Conservation (phyloP, 2,888 invertebrate species). For the Bellardia pandia region DNA sequence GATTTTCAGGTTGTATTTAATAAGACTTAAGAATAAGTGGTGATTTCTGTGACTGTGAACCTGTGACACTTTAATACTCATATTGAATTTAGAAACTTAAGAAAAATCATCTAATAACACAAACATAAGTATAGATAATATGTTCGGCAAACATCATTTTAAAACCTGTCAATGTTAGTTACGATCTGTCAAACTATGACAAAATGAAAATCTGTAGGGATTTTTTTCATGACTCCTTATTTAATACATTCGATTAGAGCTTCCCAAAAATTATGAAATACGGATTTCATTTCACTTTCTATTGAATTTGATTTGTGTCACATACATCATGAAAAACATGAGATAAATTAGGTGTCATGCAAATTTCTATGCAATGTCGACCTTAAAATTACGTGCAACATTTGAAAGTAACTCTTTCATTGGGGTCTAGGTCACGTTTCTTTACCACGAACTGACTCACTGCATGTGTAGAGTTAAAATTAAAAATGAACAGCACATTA, state of each 20-base stretch:
- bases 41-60: too few relatives aligned
- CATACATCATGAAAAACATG: background rate
- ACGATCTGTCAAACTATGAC: too few relatives aligned
- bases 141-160: too few relatives aligned
- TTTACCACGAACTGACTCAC: background rate
- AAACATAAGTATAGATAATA: too few relatives aligned
- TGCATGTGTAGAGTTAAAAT: background rate
- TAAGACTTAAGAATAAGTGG: too few relatives aligned
- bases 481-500: background rate
- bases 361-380: constrained; percentile 2
- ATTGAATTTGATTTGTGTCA: constrained; percentile 11
- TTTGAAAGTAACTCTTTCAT: background rate
- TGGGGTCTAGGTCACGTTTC: constrained; percentile 30
- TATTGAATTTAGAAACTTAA: too few relatives aligned
- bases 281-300: background rate
- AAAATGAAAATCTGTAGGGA: too few relatives aligned
- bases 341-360: constrained; percentile 1
- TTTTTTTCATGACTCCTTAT: background rate
- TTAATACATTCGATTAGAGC: background rate
- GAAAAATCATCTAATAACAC: too few relatives aligned
- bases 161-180: too few relatives aligned
- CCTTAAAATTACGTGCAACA: constrained; percentile 13
- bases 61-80: too few relatives aligned
- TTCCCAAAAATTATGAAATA: background rate
- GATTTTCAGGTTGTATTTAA: too few relatives aligned